Conservation (phyloP, 2,113 vertebrate genomes). For the Melierax canorus region DNA sequence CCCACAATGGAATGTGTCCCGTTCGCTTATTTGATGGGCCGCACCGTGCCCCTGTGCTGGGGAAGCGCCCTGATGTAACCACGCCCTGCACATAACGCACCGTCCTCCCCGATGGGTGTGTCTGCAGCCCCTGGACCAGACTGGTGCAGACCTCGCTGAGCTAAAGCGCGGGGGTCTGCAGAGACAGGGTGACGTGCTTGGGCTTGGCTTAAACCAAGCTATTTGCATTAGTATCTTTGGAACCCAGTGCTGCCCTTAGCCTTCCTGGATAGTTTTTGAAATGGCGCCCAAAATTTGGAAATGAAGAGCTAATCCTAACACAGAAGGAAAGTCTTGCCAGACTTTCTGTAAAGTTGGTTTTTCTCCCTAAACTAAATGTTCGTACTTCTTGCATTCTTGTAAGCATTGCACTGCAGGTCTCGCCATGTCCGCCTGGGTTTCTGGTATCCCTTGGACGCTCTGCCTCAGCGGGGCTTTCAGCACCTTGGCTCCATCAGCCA, state of each 20-base stretch:
- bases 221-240: neutral
- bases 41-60: fast-evolving
- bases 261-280: neutral
- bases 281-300: neutral
- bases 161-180: neutral
- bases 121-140: fast-evolving
- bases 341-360: neutral
- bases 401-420: neutral
- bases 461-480: neutral
- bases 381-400: neutral
- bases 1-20: slow-evolving; percentile 19
- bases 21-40: neutral
- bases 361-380: neutral
- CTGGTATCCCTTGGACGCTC: neutral
- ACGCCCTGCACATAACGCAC: fast-evolving
- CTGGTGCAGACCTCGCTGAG: fast-evolving
- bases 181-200: neutral
- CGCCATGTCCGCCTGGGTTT: fast-evolving
- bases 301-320: neutral
- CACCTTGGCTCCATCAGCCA: neutral
- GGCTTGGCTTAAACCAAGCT: neutral
- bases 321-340: neutral
- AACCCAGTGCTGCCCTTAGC: neutral
- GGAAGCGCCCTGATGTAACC: neutral
- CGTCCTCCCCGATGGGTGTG: fast-evolving